These are phyloP conservation scores for Lampris incognitus DNA, from an alignment of 2,113 vertebrate species.

Conservation along the genomic window DNA sequence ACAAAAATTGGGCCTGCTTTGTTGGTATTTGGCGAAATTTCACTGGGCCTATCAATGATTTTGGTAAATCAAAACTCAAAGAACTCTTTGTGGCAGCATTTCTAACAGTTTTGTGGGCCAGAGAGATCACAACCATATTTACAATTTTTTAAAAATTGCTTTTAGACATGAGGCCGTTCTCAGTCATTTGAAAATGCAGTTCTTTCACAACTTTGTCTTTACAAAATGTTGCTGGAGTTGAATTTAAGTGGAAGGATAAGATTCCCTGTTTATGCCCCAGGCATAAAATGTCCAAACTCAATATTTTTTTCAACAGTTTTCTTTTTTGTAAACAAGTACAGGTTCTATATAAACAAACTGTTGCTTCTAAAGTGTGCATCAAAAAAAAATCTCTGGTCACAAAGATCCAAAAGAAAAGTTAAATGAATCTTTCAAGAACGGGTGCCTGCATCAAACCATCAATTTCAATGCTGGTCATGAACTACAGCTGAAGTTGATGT, in stretches of 20 bases:
- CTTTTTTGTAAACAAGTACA: neutral
- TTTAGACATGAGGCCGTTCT: conserved; percentile 16
- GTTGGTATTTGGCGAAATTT: neutral
- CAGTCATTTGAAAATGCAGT: conserved; percentile 12
- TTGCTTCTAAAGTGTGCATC: conserved; percentile 18
- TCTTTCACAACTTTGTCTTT: conserved; percentile 50
- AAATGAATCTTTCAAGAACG: neutral
- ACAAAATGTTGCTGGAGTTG: conserved; percentile 27
- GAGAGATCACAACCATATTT: neutral
- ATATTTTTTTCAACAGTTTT: conserved; percentile 32
- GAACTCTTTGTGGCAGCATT: neutral
- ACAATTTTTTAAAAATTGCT: neutral
- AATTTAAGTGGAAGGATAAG: conserved; percentile 42
- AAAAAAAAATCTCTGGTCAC: conserved; percentile 11
- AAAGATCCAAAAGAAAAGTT: conserved; percentile 7
- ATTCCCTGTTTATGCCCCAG: conserved; percentile 51
- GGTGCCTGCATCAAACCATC: conserved; percentile 2
- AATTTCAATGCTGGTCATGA: neutral
- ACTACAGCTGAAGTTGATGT: neutral
- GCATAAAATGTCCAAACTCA: conserved; percentile 42
- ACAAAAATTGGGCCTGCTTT: neutral
- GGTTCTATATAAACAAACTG: conserved; percentile 21
- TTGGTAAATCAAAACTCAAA: neutral
- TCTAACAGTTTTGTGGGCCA: neutral
- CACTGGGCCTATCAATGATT: neutral